phyloP scores from a whole-genome alignment of 2,888 invertebrate genomes.

The Zhengitettix transpicula region DNA sequence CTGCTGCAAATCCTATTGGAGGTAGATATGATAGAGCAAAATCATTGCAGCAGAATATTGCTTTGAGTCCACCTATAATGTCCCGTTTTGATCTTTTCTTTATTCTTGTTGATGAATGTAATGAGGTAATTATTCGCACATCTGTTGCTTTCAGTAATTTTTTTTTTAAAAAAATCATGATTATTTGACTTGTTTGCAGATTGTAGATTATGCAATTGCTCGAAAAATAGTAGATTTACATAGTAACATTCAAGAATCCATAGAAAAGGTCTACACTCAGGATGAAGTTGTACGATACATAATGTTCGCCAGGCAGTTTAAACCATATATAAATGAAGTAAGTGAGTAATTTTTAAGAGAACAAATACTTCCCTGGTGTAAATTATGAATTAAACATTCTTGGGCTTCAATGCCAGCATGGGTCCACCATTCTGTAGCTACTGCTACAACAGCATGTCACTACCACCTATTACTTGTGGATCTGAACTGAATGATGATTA shows the following conservation, averaged over 20 bases:
- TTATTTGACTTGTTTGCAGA: constrained; percentile 27
- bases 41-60: constrained; percentile 86
- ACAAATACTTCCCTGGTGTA: no score
- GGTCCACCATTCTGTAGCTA: no score
- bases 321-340: constrained; percentile 68
- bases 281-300: constrained; percentile 89
- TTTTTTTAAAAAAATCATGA: neutral
- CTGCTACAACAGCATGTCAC: no score
- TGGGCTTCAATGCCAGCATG: no score
- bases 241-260: constrained; percentile 60
- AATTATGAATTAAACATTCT: no score
- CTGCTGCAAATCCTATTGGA: constrained; percentile 96
- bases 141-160: neutral
- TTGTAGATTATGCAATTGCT: constrained; percentile 93
- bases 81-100: constrained; percentile 98
- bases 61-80: constrained; percentile 92
- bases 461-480: no score
- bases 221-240: constrained; percentile 90
- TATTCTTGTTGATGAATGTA: constrained; percentile 92
- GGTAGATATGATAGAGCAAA: constrained; percentile 90
- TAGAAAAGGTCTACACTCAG: constrained; percentile 66
- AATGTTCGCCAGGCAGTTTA: constrained; percentile 91
- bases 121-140: constrained; percentile 38
- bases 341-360: constrained; percentile 30
- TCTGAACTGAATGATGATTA: no score